phyloP scores from a whole-genome alignment of 2,888 invertebrate genomes.

The Cybosia mesomella region DNA sequence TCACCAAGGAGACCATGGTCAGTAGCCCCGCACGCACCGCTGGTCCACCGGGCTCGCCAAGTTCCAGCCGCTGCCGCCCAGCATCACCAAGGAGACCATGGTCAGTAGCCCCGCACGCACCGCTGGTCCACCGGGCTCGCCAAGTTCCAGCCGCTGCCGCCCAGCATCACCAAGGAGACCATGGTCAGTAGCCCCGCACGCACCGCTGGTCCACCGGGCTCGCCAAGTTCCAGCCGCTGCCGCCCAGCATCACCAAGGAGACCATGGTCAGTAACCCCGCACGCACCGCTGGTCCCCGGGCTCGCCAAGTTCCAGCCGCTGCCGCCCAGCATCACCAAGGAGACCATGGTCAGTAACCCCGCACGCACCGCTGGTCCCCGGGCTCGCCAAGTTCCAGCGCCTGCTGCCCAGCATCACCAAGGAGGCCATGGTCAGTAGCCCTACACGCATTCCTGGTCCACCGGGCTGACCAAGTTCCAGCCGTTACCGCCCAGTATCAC shows the following conservation, averaged over 20 bases:
- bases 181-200: constrained; percentile 88
- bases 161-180: constrained; percentile 92
- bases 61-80: constrained; percentile 90
- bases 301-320: no score
- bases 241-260: constrained; percentile 93
- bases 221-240: constrained; percentile 90
- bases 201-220: constrained; percentile 91
- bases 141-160: constrained; percentile 90
- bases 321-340: constrained; percentile 79
- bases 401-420: constrained; percentile 92
- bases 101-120: constrained; percentile 86
- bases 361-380: constrained; percentile 91
- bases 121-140: constrained; percentile 92
- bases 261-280: constrained; percentile 88
- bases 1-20: constrained; percentile 93
- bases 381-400: constrained; percentile 90
- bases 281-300: no score
- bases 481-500: constrained; percentile 87
- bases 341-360: no score
- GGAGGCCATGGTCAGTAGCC: constrained; percentile 90
- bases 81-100: constrained; percentile 93
- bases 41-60: constrained; percentile 92
- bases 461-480: constrained; percentile 69
- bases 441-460: constrained; percentile 90
- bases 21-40: constrained; percentile 84